Evolutionary conservation across 2,113 vertebrate genomes (phyloP), one percentile per base, ranked within the genome.

Genomic region (Onychostruthus taczanowskii): DNA sequence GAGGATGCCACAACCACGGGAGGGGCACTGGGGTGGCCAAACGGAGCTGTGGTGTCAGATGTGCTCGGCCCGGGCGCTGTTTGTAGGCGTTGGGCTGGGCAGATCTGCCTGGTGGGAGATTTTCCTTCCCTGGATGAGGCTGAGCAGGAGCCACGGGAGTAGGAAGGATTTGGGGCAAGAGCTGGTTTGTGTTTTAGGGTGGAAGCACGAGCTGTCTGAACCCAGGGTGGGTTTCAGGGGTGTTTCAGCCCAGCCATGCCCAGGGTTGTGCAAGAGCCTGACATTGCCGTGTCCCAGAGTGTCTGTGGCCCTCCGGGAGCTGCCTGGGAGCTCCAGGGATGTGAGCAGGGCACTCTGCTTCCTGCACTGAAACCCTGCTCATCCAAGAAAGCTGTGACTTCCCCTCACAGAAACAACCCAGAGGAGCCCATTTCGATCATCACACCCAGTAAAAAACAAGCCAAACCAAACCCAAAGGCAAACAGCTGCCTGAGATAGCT

Each of bases 201-300:
- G 46, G 44, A 33, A 37, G 33, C 7, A 3, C 0, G 0, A 31
- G 49, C 35, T 53, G 47, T 24, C 16, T 68, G 70, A 61, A 46
- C n/a, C 16, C 31, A 13, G 75, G 28, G n/a, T 39, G 59, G 31
- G 17, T 19, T 77, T 39, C 61, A 37, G 24, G 47, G 59, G 1
- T 1, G 22, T 9, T 59, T 26, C 27, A 84, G 76, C 58, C 72
- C 52, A 61, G 28, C 30, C 1, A 0, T 12, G 59, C 55, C 26
- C 2, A 4, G 37, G 3, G 33, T 16, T 16, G 4, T 14, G 30
- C 11, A 30, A 22, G 14, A 64, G 20, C 44, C 47, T 1, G 14
- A 2, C 8, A 18, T 20, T 31, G 19, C 10, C 0, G 0, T 27
- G 74, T 11, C n/a, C 66, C 69, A 24, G 33, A 7, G 33, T 0